Evolutionary conservation across 1,140 invertebrate genomes (phyloP), one percentile per base, ranked within the genome.

Genomic region (Episyrphus balteatus): DNA sequence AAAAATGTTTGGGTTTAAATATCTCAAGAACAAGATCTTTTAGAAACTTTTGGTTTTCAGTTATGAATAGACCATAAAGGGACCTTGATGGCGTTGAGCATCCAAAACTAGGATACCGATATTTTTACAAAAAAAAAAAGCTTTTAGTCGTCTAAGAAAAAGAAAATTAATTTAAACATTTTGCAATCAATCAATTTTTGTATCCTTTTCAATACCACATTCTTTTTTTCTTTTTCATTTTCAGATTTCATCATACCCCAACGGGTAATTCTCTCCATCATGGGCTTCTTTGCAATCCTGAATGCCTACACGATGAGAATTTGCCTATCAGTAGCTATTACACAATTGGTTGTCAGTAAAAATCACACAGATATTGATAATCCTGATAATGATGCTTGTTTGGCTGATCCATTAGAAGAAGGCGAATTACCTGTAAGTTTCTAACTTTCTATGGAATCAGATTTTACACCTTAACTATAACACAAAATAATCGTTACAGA

Each of bases 271-370:
- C 76, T 91, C 58, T 82, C 85, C 1, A 68, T 91, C 10, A 83
- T 92, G 81, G 87, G 86, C 19, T 91, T 92, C 60, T 62, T 88
- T 52, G 87, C 85, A 12, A 77, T 91, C 18, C 77, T 83, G n/a
- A 90, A 87, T 61, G 84, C 91, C 1, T 94, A 93, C 62, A 83
- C 87, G 11, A 86, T 94, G 83, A 74, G 91, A 21, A 83, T 90
- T 2, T 88, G 86, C 55, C 73, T 95, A 6, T 92, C 87, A 52
- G 80, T 94, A 21, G 88, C 90, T 5, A 92, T 95, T 53, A 92
- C 91, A 12, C 85, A 89, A 57, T 92, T 95, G 86, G 84, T 81
- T 1, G 8, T 62, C 0, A 63, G 62, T 21, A 55, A 45, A 37
- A 66, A 70, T 32, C 19, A 31, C 6, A 51, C 61, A 38, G 51